These are phyloP conservation scores for Thumatha senex DNA, from an alignment of 2,888 invertebrate genomes.

Conservation along the genomic window DNA sequence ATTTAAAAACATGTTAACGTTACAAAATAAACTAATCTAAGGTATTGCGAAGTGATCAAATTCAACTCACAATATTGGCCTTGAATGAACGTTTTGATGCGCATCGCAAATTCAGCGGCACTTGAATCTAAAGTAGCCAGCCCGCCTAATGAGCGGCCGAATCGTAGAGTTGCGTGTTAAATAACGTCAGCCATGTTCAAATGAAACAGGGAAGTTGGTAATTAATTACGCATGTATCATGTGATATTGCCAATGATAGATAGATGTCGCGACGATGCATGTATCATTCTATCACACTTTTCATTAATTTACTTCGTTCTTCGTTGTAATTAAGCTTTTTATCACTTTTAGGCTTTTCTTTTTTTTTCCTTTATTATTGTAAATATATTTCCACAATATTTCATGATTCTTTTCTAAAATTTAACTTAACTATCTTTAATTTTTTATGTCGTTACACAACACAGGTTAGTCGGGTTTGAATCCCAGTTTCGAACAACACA, in stretches of 20 bases:
- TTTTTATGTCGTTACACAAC: too few relatives aligned
- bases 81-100: slow-evolving; percentile 25
- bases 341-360: too few relatives aligned
- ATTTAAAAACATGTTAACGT: neutral
- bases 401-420: too few relatives aligned
- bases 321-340: too few relatives aligned
- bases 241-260: neutral
- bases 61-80: slow-evolving; percentile 21
- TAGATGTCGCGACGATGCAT: too few relatives aligned
- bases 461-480: too few relatives aligned
- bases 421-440: too few relatives aligned
- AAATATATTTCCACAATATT: too few relatives aligned
- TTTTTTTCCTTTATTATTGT: too few relatives aligned
- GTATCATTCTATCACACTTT: too few relatives aligned
- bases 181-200: slow-evolving; percentile 18
- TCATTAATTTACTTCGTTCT: too few relatives aligned
- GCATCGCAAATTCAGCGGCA: slow-evolving; percentile 17
- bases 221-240: slow-evolving; percentile 8
- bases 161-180: slow-evolving; percentile 20
- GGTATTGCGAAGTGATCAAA: slow-evolving; percentile 12
- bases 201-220: slow-evolving; percentile 14
- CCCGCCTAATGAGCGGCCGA: slow-evolving; percentile 6
- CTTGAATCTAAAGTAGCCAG: slow-evolving; percentile 30
- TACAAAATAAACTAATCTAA: slow-evolving; percentile 9
- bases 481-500: too few relatives aligned